phyloP scores from a whole-genome alignment of 2,888 invertebrate species.

The Pterobdella sp. region DNA sequence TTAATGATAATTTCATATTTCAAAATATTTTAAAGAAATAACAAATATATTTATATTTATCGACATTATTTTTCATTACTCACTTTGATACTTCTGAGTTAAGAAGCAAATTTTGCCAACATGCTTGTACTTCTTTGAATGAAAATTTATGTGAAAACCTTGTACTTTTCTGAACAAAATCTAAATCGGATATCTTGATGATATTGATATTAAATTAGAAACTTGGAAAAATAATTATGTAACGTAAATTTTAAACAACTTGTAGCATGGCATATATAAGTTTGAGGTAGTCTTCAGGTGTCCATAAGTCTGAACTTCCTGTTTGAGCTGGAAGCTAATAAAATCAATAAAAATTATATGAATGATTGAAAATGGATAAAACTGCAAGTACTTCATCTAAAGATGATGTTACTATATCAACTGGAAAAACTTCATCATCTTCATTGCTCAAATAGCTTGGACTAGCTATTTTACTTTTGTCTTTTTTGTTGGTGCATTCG shows the following conservation, averaged over 20 bases:
- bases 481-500: not conserved
- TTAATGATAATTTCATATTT: no score
- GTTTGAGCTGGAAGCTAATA: not conserved
- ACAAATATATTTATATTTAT: no score
- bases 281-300: slow-evolving; percentile 9
- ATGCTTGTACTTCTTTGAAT: not conserved
- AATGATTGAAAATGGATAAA: no score
- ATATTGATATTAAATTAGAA: not conserved
- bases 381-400: no score
- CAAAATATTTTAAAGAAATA: no score
- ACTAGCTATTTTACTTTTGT: not conserved
- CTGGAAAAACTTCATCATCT: not conserved
- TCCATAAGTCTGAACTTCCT: not conserved
- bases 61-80: no score
- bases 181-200: not conserved
- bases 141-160: not conserved
- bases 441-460: not conserved
- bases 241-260: not conserved
- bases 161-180: not conserved
- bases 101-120: not conserved
- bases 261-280: not conserved
- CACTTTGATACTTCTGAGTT: not conserved
- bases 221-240: not conserved
- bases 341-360: no score
- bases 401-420: not conserved